Evolutionary conservation across 2,797 vertebrate species (phyloP).

Genomic region (Crax fasciolata): DNA sequence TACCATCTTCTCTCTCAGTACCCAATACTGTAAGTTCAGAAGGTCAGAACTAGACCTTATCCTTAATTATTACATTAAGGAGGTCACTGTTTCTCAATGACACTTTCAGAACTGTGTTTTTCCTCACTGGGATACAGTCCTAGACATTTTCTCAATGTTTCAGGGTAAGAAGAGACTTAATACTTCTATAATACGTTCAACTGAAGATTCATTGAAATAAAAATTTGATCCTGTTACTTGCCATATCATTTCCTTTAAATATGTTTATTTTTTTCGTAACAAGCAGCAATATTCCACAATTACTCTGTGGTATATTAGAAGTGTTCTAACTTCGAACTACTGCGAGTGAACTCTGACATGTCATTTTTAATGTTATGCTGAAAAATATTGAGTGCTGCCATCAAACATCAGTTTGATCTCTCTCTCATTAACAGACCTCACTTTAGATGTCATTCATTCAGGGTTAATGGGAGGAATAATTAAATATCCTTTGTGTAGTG

Average conservation of each 20-base stretch:
- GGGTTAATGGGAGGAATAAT: constrained; percentile 12
- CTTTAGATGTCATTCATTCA: background rate
- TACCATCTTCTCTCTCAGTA: background rate
- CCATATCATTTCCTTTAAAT: background rate
- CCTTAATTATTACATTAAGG: background rate
- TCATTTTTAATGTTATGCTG: background rate
- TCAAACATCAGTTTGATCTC: background rate
- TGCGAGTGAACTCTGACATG: background rate
- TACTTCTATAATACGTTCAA: background rate
- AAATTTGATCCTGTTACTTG: background rate
- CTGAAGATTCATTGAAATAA: background rate
- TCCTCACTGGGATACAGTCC: background rate
- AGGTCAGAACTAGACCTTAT: background rate
- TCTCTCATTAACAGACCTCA: constrained; percentile 15
- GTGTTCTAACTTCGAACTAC: background rate
- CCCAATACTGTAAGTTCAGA: background rate
- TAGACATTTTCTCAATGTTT: background rate
- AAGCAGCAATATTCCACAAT: background rate
- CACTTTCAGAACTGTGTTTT: background rate
- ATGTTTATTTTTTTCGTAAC: background rate
- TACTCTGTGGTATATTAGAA: background rate
- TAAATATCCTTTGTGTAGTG: background rate
- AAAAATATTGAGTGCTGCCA: background rate
- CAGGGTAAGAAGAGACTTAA: background rate
- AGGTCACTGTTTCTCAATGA: background rate